Percentiles rank a stretch among this genome's conserved stretches.
phyloP scores from a whole-genome alignment of 2,113 vertebrate species.

The Delphinus delphis region DNA sequence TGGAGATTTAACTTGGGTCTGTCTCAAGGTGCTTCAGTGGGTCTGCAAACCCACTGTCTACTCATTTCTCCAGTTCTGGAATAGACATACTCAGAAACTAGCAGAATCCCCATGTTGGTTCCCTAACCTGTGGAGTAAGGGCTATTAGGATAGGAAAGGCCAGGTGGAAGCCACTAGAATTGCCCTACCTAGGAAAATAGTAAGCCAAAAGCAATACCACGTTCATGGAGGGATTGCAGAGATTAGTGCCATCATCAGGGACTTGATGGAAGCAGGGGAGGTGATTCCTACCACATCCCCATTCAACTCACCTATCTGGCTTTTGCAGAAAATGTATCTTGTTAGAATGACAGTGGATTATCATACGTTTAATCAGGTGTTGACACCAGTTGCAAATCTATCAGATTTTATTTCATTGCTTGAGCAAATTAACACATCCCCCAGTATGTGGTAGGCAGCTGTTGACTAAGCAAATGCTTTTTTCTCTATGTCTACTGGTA shows the following conservation, averaged over 20 bases:
- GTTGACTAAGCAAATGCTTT: background rate
- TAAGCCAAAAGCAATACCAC: background rate
- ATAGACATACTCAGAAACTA: background rate
- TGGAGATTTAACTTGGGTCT: background rate
- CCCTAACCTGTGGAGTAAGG: background rate
- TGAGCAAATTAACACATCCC: background rate
- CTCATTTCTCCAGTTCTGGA: background rate
- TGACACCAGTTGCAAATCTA: background rate
- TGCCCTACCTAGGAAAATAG: background rate
- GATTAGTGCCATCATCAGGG: no score
- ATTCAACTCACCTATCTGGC: background rate
- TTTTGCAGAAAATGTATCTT: background rate
- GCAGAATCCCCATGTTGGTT: background rate
- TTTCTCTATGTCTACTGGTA: background rate
- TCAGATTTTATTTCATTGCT: background rate
- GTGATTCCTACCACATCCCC: background rate
- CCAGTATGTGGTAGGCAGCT: background rate
- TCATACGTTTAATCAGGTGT: background rate
- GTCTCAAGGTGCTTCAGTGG: background rate
- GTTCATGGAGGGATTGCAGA: background rate
- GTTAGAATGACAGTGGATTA: background rate
- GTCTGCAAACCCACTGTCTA: background rate
- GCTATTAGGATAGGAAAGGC: background rate
- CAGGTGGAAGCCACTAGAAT: background rate
- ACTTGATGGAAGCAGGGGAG: rapidly evolving